phyloP scores from a whole-genome alignment of 2,888 invertebrate genomes.

The Eurytoma californica region DNA sequence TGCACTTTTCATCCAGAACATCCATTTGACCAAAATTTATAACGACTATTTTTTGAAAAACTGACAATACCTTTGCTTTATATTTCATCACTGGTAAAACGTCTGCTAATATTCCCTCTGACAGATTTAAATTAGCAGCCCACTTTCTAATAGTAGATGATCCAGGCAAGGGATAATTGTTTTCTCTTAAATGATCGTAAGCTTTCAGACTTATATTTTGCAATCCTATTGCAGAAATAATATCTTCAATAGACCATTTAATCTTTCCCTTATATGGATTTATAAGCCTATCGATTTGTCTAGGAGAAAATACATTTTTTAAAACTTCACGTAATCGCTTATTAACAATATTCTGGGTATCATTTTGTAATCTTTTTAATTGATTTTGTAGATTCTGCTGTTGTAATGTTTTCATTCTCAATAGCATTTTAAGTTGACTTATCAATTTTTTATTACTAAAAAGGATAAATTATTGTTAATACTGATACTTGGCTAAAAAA shows the following conservation, averaged over 20 bases:
- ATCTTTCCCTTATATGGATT: slow-evolving; percentile 47
- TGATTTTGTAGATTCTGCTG: slow-evolving; percentile 14
- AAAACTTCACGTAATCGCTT: slow-evolving; percentile 26
- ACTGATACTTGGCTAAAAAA: neutral
- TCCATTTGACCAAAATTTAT: slow-evolving; percentile 53
- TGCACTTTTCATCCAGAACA: slow-evolving; percentile 43
- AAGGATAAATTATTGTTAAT: neutral
- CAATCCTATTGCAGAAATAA: slow-evolving; percentile 41
- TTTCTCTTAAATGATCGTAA: slow-evolving; percentile 45
- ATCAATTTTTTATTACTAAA: slow-evolving; percentile 25
- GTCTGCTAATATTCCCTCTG: slow-evolving; percentile 46
- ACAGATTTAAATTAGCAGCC: slow-evolving; percentile 40
- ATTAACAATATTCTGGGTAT: neutral
- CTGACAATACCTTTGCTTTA: slow-evolving; percentile 39
- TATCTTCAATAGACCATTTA: slow-evolving; percentile 47
- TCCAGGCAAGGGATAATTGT: slow-evolving; percentile 52
- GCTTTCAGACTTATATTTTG: slow-evolving; percentile 47
- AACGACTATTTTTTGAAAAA: slow-evolving; percentile 50
- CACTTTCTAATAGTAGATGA: slow-evolving; percentile 51
- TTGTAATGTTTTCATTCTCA: slow-evolving; percentile 5
- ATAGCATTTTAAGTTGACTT: slow-evolving; percentile 17
- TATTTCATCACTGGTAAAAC: slow-evolving; percentile 50
- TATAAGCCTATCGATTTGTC: slow-evolving; percentile 45
- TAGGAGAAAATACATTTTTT: slow-evolving; percentile 37
- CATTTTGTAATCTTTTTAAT: slow-evolving; percentile 34